Evolutionary conservation across 2,113 vertebrate species (phyloP).

Genomic region (Odocoileus virginianus): DNA sequence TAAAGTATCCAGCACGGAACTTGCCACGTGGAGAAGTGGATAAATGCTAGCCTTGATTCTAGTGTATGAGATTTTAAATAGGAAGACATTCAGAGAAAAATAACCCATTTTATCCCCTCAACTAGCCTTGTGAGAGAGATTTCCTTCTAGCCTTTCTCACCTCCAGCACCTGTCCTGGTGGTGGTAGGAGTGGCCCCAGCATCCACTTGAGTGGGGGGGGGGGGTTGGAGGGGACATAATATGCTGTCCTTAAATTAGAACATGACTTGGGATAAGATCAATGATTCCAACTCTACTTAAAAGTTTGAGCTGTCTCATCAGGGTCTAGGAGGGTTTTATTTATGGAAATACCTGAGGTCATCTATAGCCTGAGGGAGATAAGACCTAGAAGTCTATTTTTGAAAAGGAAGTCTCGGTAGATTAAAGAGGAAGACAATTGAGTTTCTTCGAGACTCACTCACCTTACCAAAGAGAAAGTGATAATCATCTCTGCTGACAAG

Average conservation of each 20-base stretch:
- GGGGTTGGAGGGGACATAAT: fast-evolving
- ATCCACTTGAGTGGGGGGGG: fast-evolving
- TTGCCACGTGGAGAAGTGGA: fast-evolving
- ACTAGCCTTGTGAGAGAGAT: too few relatives aligned
- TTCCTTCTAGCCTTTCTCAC: not conserved
- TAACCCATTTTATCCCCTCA: too few relatives aligned
- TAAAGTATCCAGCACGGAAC: not conserved
- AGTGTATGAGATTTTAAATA: not conserved
- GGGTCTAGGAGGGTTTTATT: not conserved
- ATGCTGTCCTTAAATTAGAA: not conserved
- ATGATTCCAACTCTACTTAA: not conserved
- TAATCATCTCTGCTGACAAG: not conserved
- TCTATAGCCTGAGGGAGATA: not conserved
- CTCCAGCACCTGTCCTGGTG: not conserved
- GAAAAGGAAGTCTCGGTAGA: not conserved
- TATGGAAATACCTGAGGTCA: not conserved
- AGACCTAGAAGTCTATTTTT: not conserved
- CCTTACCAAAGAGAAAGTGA: not conserved
- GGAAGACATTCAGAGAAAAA: not conserved
- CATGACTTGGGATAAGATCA: not conserved
- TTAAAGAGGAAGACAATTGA: not conserved
- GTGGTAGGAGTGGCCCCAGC: not conserved
- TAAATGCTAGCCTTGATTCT: too few relatives aligned
- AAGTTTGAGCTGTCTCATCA: not conserved
- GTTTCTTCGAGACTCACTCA: not conserved